phyloP scores from a whole-genome alignment of 2,113 vertebrate species.

The Machaerirhynchus nigripectus region DNA sequence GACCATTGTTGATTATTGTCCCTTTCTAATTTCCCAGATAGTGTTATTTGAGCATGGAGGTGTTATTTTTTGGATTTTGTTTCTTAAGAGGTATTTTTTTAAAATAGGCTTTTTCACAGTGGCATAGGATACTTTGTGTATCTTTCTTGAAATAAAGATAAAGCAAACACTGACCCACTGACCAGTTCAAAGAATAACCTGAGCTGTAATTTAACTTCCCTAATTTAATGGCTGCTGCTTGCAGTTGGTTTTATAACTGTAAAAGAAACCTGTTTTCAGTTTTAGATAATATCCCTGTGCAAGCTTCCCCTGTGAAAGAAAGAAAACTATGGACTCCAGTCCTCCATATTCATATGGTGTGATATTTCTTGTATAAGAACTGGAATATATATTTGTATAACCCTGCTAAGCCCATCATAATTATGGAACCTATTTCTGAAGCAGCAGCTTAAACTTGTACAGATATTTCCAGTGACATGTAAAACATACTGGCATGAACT shows the following conservation, averaged over 20 bases:
- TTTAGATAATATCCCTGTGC: background rate
- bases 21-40: background rate
- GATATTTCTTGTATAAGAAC: background rate
- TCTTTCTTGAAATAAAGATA: background rate
- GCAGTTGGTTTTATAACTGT: background rate
- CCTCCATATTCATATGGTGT: background rate
- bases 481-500: background rate
- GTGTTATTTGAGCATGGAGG: background rate
- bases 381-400: background rate
- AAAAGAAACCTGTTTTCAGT: background rate
- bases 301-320: background rate
- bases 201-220: background rate
- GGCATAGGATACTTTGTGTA: background rate
- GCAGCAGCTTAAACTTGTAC: background rate
- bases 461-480: background rate
- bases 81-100: background rate
- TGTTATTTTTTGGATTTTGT: background rate
- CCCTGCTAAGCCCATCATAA: background rate
- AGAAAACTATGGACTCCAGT: background rate
- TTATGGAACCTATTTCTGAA: background rate
- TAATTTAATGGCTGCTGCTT: background rate
- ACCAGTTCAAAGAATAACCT: background rate
- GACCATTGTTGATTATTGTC: accelerated
- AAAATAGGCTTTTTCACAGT: background rate
- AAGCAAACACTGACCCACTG: background rate